Conservation (phyloP, 2,797 vertebrate genomes). For the Hippopotamyrus pictus region DNA sequence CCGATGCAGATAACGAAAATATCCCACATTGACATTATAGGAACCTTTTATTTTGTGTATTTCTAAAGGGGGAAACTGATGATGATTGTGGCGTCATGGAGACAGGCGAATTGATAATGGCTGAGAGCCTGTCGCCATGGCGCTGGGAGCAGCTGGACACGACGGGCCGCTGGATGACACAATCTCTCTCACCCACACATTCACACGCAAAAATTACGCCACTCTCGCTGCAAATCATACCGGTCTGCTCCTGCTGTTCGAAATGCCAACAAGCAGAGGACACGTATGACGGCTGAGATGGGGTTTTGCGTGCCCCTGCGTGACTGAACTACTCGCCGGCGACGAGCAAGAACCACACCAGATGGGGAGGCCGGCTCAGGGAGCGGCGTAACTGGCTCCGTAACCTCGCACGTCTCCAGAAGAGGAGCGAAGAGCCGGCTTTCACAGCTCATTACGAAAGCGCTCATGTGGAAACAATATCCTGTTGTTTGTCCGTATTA, state of each 20-base stretch:
- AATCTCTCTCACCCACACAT: not conserved
- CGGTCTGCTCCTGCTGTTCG: not conserved
- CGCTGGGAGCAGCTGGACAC: constrained; percentile 26
- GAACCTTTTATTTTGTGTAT: constrained; percentile 8
- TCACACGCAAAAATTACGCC: not conserved
- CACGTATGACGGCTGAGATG: not conserved
- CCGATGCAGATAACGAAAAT: not conserved
- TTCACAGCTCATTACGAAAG: not conserved
- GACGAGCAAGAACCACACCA: not conserved
- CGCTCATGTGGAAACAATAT: not conserved
- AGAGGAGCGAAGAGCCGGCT: not conserved
- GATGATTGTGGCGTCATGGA: constrained; percentile 20
- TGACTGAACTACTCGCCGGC: not conserved
- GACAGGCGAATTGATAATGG: constrained; percentile 32
- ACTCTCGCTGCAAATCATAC: not conserved
- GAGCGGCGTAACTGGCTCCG: constrained; percentile 28
- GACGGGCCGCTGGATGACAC: constrained; percentile 5
- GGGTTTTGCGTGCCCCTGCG: not conserved
- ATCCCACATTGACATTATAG: not conserved
- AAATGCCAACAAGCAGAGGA: not conserved
- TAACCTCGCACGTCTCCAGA: not conserved
- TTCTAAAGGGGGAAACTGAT: constrained; percentile 5
- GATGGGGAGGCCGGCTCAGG: constrained; percentile 37
- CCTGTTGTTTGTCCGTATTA: not conserved
- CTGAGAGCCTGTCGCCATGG: constrained; percentile 5